These are phyloP conservation scores for Lochmaea capreae DNA, from an alignment of 2,888 invertebrate species.

Conservation along the genomic window DNA sequence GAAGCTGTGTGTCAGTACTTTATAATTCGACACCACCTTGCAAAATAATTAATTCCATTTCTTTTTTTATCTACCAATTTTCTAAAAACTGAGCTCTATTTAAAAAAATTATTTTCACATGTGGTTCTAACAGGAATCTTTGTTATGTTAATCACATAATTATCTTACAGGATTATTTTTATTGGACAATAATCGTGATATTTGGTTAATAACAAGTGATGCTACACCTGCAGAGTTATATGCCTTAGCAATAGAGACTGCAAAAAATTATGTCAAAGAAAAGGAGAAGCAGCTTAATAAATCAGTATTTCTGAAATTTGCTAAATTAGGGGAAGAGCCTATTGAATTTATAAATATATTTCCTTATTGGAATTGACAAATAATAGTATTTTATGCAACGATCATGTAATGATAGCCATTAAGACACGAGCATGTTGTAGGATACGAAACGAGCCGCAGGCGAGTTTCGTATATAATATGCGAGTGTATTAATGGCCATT, in stretches of 20 bases:
- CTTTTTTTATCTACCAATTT: no score
- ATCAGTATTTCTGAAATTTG: slow-evolving; percentile 40
- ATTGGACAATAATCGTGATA: slow-evolving; percentile 49
- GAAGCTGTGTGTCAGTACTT: no score
- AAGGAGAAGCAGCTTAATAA: slow-evolving; percentile 33
- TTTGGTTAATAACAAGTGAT: slow-evolving; percentile 52
- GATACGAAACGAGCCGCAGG: no score
- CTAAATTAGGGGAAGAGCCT: slow-evolving; percentile 46
- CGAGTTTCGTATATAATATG: no score
- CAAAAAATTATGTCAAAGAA: slow-evolving; percentile 45
- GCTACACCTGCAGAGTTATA: slow-evolving; percentile 37
- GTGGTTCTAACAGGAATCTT: neutral
- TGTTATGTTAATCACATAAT: neutral
- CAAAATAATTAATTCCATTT: no score
- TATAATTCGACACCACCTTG: no score
- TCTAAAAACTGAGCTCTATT: neutral
- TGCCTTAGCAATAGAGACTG: slow-evolving; percentile 40
- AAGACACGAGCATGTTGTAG: no score
- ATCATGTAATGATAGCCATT: no score
- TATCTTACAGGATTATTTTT: slow-evolving; percentile 51
- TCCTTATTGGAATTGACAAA: slow-evolving; percentile 47
- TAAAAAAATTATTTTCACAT: neutral
- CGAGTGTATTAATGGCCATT: no score
- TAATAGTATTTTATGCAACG: no score
- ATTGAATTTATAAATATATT: slow-evolving; percentile 51